Conservation (phyloP, 1,140 invertebrate genomes). For the Drosophila ohnishii region DNA sequence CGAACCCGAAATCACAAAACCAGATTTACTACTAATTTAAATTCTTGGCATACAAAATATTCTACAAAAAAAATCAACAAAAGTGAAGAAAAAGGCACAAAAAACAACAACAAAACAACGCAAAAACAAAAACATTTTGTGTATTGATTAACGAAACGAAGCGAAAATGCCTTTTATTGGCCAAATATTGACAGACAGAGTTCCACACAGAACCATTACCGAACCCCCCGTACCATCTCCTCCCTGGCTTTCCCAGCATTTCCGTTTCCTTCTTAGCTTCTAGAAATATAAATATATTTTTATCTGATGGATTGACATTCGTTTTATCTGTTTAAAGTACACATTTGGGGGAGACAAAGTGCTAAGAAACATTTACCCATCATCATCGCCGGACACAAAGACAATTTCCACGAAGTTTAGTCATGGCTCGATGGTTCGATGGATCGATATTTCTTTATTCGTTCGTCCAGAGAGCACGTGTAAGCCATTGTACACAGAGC, state of each 20-base stretch:
- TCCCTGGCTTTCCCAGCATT: background rate
- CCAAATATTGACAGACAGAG: constrained; percentile 57
- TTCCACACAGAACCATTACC: constrained; percentile 21
- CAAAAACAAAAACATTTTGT: constrained; percentile 33
- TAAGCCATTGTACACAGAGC: constrained; percentile 27
- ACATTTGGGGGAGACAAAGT: constrained; percentile 8
- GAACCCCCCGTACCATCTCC: background rate
- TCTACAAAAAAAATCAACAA: constrained; percentile 45
- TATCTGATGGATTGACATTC: constrained; percentile 55
- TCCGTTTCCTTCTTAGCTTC: constrained; percentile 26
- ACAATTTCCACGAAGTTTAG: constrained; percentile 26
- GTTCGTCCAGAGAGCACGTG: constrained; percentile 33
- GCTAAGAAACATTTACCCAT: constrained; percentile 31
- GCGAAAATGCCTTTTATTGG: constrained; percentile 70
- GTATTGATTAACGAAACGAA: constrained; percentile 73
- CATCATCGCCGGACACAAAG: constrained; percentile 19
- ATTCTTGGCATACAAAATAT: constrained; percentile 79
- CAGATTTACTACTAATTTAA: constrained; percentile 82
- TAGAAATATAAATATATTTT: background rate
- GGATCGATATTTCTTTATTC: constrained; percentile 21
- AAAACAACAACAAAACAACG: constrained; percentile 12
- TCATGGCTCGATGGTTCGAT: constrained; percentile 14
- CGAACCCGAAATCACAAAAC: constrained; percentile 75
- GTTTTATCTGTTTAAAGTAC: constrained; percentile 22
- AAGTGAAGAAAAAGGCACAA: constrained; percentile 34